phyloP scores from a whole-genome alignment of 2,113 vertebrate genomes.

The Chinchilla lanigera region DNA sequence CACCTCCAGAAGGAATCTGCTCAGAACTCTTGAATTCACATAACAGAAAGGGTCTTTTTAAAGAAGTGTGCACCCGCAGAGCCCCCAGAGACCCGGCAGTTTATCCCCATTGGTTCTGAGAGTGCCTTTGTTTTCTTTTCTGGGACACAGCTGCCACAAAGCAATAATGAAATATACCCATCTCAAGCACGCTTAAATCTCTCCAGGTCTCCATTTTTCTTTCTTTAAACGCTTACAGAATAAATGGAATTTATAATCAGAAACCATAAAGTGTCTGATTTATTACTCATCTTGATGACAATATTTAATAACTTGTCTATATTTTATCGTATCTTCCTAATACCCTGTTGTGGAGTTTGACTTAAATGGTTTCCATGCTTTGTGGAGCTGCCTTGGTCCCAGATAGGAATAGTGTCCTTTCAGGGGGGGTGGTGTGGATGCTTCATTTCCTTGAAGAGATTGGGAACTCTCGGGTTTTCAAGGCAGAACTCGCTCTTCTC shows the following conservation, averaged over 20 bases:
- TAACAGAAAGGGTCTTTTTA: neutral
- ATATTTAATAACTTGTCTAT: slow-evolving; percentile 85
- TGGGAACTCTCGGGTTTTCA: neutral
- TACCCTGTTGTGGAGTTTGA: slow-evolving; percentile 83
- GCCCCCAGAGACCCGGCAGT: neutral
- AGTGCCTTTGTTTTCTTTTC: neutral
- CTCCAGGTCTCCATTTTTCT: slow-evolving; percentile 81
- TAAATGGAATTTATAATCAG: slow-evolving; percentile 86
- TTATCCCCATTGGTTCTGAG: fast-evolving
- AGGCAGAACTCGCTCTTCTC: neutral
- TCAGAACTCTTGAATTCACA: neutral
- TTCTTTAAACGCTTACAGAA: slow-evolving; percentile 83
- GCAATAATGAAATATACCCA: slow-evolving; percentile 73
- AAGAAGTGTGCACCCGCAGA: fast-evolving
- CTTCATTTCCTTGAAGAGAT: neutral
- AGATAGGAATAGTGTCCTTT: slow-evolving; percentile 1
- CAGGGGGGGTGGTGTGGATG: neutral
- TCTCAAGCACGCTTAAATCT: slow-evolving; percentile 77
- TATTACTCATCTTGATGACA: slow-evolving; percentile 85
- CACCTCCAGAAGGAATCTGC: neutral
- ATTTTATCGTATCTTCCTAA: slow-evolving; percentile 84
- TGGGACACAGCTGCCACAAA: neutral
- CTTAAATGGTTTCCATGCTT: slow-evolving; percentile 70
- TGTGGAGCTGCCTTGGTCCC: slow-evolving; percentile 74
- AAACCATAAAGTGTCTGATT: slow-evolving; percentile 86